phyloP scores from a whole-genome alignment of 1,140 invertebrate genomes.

The Heliconius melpomene region DNA sequence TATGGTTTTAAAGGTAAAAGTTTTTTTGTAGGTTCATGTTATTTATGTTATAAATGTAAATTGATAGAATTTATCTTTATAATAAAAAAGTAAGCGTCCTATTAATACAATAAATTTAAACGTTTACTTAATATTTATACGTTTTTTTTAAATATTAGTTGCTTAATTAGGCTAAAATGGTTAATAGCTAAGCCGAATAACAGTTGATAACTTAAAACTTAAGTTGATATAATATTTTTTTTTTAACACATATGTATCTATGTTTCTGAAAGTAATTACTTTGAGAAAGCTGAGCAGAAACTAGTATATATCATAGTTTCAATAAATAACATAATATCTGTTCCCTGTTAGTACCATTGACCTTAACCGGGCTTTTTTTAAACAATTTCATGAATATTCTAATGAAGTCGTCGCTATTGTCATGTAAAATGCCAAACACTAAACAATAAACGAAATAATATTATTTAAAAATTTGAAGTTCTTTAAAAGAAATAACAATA shows the following conservation, averaged over 20 bases:
- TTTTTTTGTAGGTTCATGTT: not conserved
- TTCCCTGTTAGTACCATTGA: not conserved
- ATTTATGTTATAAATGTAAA: constrained; percentile 6
- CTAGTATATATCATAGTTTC: not conserved
- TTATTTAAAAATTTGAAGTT: not conserved
- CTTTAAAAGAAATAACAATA: not conserved
- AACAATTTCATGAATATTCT: constrained; percentile 26
- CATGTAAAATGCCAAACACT: constrained; percentile 7
- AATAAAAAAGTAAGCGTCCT: not conserved
- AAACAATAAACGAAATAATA: constrained; percentile 10
- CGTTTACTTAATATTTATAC: not conserved
- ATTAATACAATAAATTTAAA: not conserved
- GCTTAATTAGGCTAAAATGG: not conserved
- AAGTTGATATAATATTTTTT: not conserved
- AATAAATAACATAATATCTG: not conserved
- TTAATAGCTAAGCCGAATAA: not conserved
- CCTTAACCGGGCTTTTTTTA: constrained; percentile 6
- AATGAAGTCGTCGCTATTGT: constrained; percentile 20
- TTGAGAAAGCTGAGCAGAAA: not conserved
- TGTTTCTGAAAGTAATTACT: too few relatives aligned
- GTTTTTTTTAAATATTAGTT: not conserved
- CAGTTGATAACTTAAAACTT: not conserved
- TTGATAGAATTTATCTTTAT: not conserved
- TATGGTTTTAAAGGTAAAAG: not conserved
- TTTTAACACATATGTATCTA: not conserved